Evolutionary conservation across 2,797 vertebrate genomes (phyloP).

Genomic region (Lutjanus campechanus): DNA sequence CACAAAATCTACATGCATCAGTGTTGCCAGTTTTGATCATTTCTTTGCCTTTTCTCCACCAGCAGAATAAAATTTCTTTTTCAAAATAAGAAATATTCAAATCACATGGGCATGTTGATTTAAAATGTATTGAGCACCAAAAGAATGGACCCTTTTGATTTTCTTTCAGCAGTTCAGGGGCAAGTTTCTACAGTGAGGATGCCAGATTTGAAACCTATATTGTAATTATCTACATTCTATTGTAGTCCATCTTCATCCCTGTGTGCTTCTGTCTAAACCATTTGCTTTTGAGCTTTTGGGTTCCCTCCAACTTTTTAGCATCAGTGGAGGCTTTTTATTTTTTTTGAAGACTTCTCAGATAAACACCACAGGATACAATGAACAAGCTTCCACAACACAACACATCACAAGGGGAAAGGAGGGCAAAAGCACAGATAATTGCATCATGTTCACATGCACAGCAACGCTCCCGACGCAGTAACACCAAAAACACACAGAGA

Average conservation of each 20-base stretch:
- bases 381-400: neutral
- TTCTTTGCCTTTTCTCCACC: too few species aligned
- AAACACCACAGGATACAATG: neutral
- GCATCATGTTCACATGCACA: neutral
- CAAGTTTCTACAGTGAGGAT: too few species aligned
- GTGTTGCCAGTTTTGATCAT: too few species aligned
- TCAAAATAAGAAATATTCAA: too few species aligned
- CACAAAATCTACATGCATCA: too few species aligned
- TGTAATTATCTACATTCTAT: neutral
- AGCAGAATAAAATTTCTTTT: too few species aligned
- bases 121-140: too few species aligned
- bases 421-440: neutral
- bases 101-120: too few species aligned
- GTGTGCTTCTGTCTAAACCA: neutral
- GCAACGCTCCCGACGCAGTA: neutral
- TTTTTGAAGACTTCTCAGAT: neutral
- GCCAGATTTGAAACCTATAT: neutral
- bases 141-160: too few species aligned
- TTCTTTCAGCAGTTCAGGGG: too few species aligned
- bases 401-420: neutral
- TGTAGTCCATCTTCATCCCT: neutral
- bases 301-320: neutral
- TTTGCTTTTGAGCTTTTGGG: neutral
- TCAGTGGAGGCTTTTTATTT: neutral
- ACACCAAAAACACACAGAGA: neutral